phyloP scores from a whole-genome alignment of 2,113 vertebrate species.

The Lethenteron reissneri region DNA sequence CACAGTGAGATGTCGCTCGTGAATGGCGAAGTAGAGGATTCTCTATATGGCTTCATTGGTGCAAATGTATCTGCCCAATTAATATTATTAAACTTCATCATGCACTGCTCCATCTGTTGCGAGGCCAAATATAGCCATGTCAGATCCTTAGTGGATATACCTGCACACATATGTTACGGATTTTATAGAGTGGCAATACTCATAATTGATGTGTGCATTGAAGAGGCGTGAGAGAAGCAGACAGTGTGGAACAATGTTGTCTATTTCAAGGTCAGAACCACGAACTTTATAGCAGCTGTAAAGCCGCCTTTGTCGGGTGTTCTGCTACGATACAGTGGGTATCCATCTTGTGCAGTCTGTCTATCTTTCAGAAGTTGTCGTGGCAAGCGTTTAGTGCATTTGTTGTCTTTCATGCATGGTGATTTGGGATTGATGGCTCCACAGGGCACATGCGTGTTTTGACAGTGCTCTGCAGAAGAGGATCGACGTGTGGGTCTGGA shows the following conservation, averaged over 20 bases:
- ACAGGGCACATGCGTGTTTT: neutral
- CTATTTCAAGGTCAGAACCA: conserved; percentile 1
- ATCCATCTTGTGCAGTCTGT: conserved; percentile 4
- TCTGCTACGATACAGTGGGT: conserved; percentile 4
- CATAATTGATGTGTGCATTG: conserved; percentile 2
- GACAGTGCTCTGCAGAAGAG: conserved; percentile 2
- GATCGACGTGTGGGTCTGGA: neutral
- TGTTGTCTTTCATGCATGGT: conserved; percentile 2
- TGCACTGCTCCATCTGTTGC: neutral
- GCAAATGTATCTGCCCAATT: neutral
- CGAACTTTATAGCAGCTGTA: neutral
- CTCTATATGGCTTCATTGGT: neutral
- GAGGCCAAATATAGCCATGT: conserved; percentile 1
- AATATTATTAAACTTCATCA: neutral
- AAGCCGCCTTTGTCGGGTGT: neutral
- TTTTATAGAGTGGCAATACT: neutral
- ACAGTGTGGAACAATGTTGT: conserved; percentile 3
- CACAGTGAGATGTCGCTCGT: conserved; percentile 2
- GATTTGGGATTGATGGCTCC: conserved; percentile 4
- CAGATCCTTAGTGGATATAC: neutral
- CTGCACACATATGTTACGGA: conserved; percentile 1
- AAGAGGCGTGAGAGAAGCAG: neutral
- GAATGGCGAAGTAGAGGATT: neutral
- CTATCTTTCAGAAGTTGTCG: conserved; percentile 4
- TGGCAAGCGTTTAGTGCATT: conserved; percentile 2